Base-by-base conservation (phyloP, 2,888 invertebrate genomes). In the Catocala sponsa region DNA sequence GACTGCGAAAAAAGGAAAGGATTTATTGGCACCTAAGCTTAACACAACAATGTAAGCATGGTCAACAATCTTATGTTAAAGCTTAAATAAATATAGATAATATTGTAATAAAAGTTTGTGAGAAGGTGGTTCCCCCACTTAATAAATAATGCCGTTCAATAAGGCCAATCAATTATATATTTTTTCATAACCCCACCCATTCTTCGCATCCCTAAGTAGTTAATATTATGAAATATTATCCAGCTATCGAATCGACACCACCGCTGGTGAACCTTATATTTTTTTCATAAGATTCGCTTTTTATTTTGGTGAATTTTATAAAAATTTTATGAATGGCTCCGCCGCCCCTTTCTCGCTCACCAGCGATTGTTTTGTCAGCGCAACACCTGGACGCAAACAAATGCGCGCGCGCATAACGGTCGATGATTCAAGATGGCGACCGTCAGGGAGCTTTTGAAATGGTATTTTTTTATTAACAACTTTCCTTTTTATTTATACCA, bases 281-380 rank as follows among this genome's bases (percentile, higher is more conserved):
- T 52, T 83, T 86, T 90, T 89, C 85, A 81, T 86, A 72, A 81
- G 68, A 83, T 82, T 83, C 81, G 81, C 85, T 86, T 90, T 87
- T 89, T 86, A 85, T 91, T 92, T 92, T 85, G 79, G 83, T 85
- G 82, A 80, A 89, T 82, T 90, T 92, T 89, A 85, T 88, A 89
- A 86, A 83, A 80, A 88, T 82, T 76, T 78, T 90, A 87, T 93
- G 91, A 92, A 92, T 90, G 87, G 86, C 81, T 82, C 84, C 91
- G 86, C 91, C 92, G 91, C 90, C 91, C 91, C 84, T 85, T 91
- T 91, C 84, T 85, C 87, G 84, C 83, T 83, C 85, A 83, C 91
- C 88, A 84, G 87, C 82, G 91, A 94, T 94, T 94, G 94, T 94
- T 94, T 94, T 94, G 94, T 94, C 92, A 93, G 90, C 79, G 82